phyloP scores from a whole-genome alignment of 1,140 invertebrate species.

The Drosophila lacertosa region DNA sequence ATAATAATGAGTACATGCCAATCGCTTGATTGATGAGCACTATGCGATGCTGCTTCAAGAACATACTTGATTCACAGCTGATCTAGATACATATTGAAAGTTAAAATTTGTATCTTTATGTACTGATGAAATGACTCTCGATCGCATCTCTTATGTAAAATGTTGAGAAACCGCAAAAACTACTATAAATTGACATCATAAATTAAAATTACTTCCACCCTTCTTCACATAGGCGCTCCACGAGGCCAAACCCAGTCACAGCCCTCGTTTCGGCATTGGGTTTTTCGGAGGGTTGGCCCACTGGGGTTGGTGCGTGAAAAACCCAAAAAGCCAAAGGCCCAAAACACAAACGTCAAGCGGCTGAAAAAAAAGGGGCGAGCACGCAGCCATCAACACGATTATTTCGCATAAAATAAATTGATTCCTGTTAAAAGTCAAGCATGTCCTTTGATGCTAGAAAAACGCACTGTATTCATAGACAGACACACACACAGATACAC shows the following conservation, averaged over 20 bases:
- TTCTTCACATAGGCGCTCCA: slow-evolving; percentile 74
- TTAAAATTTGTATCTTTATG: neutral
- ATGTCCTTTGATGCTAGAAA: slow-evolving; percentile 60
- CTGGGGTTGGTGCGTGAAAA: slow-evolving; percentile 56
- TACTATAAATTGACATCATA: slow-evolving; percentile 81
- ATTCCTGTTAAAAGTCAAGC: slow-evolving; percentile 83
- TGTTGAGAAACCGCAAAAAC: slow-evolving; percentile 69
- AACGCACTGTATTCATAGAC: slow-evolving; percentile 38
- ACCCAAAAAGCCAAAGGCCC: slow-evolving; percentile 44
- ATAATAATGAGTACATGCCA: slow-evolving; percentile 29
- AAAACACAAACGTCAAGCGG: slow-evolving; percentile 39
- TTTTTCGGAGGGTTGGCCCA: slow-evolving; percentile 53
- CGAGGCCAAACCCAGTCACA: slow-evolving; percentile 63
- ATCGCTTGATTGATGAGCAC: slow-evolving; percentile 47
- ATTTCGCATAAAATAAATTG: slow-evolving; percentile 84
- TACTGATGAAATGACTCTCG: slow-evolving; percentile 16
- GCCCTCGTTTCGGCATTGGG: slow-evolving; percentile 46
- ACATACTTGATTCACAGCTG: slow-evolving; percentile 2
- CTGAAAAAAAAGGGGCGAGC: slow-evolving; percentile 73
- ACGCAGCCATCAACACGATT: slow-evolving; percentile 83
- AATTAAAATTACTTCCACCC: slow-evolving; percentile 84
- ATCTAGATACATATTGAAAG: neutral
- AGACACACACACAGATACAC: slow-evolving; percentile 30
- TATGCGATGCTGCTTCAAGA: neutral
- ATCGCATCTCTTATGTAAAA: slow-evolving; percentile 40